Conservation (phyloP, 2,797 vertebrate genomes). For the Leucoraja ocellata region DNA sequence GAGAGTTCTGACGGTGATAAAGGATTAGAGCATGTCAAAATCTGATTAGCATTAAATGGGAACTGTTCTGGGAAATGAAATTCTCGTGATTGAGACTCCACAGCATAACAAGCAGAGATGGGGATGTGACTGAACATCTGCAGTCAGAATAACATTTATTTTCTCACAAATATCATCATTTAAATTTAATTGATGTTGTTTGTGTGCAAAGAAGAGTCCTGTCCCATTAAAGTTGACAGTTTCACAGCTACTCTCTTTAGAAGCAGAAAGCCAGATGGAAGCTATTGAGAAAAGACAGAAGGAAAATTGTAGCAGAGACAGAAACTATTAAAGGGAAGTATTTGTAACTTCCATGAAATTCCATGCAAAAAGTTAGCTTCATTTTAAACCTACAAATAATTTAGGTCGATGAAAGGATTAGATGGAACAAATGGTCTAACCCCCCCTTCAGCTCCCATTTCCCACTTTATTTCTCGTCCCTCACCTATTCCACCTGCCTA, state of each 20-base stretch:
- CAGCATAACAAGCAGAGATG: background rate
- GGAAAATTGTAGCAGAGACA: background rate
- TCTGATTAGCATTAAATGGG: conserved; percentile 3
- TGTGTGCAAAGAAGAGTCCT: background rate
- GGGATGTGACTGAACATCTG: background rate
- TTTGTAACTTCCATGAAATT: background rate
- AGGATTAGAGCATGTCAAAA: conserved; percentile 4
- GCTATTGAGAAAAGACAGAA: conserved; percentile 18
- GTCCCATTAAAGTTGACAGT: background rate
- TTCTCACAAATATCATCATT: background rate
- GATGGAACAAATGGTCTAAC: background rate
- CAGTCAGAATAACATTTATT: background rate
- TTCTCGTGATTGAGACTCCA: background rate
- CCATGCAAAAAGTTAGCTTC: background rate
- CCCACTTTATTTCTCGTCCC: too few relatives aligned
- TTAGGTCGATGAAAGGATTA: background rate
- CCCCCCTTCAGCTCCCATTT: too few relatives aligned
- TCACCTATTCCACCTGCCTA: too few relatives aligned
- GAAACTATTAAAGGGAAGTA: background rate
- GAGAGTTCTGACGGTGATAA: background rate
- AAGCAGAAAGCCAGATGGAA: background rate
- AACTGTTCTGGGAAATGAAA: background rate
- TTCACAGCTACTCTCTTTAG: background rate
- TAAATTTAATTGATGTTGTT: background rate
- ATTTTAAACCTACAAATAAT: background rate